Percentiles rank a stretch among this genome's conserved stretches.
These are phyloP conservation scores for Stictocephala bisonia DNA, from an alignment of 2,888 invertebrate species.

Conservation along the genomic window DNA sequence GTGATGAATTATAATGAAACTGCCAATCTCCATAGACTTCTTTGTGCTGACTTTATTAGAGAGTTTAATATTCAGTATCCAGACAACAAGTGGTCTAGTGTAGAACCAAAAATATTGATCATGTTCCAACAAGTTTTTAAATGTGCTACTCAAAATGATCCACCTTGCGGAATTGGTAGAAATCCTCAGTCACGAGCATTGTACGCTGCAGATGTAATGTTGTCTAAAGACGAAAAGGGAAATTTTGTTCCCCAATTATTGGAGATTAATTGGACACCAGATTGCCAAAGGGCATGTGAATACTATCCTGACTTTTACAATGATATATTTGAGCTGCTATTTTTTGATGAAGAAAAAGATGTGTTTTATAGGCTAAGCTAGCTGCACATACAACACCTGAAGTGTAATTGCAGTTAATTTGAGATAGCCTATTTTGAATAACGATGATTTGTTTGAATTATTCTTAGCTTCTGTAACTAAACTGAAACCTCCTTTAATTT, in stretches of 20 bases:
- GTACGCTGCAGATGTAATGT: conserved; percentile 91
- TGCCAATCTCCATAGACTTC: conserved; percentile 74
- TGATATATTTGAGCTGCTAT: conserved; percentile 84
- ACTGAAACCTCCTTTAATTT: no score
- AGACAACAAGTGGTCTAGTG: conserved; percentile 72
- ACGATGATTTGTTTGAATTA: no score
- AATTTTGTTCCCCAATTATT: conserved; percentile 82
- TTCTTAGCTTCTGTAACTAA: no score
- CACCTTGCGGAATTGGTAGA: conserved; percentile 82
- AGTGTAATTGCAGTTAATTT: no score
- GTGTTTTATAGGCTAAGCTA: conserved; percentile 46
- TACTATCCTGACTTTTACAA: conserved; percentile 92
- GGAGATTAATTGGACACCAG: conserved; percentile 92
- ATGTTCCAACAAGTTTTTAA: conserved; percentile 80
- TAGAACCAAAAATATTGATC: conserved; percentile 77
- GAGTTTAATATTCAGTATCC: conserved; percentile 82
- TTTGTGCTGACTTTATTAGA: conserved; percentile 81
- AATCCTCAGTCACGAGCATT: conserved; percentile 87
- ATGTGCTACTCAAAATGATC: conserved; percentile 73
- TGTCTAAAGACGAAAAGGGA: conserved; percentile 65
- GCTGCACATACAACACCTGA: no score
- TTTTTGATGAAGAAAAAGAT: conserved; percentile 62
- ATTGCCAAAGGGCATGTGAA: conserved; percentile 89
- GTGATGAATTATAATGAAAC: conserved; percentile 89
- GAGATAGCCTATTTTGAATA: no score